A percentile compares a stretch with the other conserved stretches of the same genome.
phyloP scores from a whole-genome alignment of 92 coral and sea anemone species.

The Phenganax marumi region DNA sequence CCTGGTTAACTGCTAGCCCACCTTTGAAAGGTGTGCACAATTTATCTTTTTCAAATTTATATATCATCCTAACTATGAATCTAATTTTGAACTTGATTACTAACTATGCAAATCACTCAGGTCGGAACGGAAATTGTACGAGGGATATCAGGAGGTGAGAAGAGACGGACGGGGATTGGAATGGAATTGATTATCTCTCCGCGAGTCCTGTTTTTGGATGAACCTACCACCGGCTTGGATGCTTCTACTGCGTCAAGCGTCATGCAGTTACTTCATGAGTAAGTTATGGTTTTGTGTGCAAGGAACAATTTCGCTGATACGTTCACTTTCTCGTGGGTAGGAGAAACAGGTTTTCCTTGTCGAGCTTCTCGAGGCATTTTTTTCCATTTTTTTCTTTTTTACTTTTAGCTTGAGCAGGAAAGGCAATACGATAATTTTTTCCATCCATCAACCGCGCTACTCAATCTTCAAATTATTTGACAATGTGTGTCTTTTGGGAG shows the following conservation, averaged over 20 bases:
- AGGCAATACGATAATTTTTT: conserved; percentile 82
- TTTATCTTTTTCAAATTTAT: too few species aligned
- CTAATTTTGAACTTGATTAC: too few species aligned
- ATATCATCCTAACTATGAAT: too few species aligned
- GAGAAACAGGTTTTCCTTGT: background rate
- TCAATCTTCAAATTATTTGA: conserved; percentile 87
- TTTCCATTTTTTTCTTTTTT: background rate
- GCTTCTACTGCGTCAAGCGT: conserved; percentile 87
- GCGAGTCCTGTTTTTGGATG: conserved; percentile 81
- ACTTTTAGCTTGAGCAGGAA: conserved; percentile 68
- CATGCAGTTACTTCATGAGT: conserved; percentile 72
- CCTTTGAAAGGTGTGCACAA: too few species aligned
- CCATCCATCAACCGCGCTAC: conserved; percentile 97
- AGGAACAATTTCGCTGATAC: background rate
- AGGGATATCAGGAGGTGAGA: conserved; percentile 94
- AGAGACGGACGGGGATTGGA: conserved; percentile 86
- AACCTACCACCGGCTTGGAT: conserved; percentile 94
- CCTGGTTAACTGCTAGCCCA: too few species aligned
- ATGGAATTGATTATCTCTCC: conserved; percentile 94
- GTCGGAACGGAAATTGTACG: conserved; percentile 88
- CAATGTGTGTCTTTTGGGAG: conserved; percentile 66
- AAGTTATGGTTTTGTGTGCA: conserved; percentile 9
- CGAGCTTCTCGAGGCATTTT: background rate
- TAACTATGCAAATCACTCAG: background rate
- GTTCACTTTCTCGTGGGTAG: background rate